A percentile compares a stretch with the other conserved stretches of the same genome.
Conservation (phyloP, 2,888 invertebrate genomes). For the Leptinotarsa haldemani region DNA sequence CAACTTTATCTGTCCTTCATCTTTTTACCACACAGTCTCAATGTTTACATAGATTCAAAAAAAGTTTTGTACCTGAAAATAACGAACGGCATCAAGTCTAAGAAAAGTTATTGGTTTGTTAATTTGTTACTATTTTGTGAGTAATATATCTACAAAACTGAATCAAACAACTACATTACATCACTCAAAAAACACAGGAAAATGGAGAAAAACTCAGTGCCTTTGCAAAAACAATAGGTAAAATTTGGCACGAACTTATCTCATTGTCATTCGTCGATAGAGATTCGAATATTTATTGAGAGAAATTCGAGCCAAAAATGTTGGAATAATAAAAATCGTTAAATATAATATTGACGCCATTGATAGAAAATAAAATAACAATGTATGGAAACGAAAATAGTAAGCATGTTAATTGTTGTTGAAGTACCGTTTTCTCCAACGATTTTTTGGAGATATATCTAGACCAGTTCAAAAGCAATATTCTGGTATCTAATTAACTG, state of each 20-base stretch:
- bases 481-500: neutral
- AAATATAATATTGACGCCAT: neutral
- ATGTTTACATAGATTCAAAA: no score
- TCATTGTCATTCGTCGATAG: neutral
- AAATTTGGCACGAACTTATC: neutral
- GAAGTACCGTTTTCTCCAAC: no score
- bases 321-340: neutral
- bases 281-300: neutral
- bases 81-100: neutral
- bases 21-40: no score
- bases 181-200: slow-evolving; percentile 37
- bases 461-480: neutral
- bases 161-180: slow-evolving; percentile 24
- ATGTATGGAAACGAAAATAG: no score
- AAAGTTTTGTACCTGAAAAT: neutral
- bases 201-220: slow-evolving; percentile 60
- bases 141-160: slow-evolving; percentile 21
- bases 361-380: neutral
- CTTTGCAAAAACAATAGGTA: slow-evolving; percentile 53
- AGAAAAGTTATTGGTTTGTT: neutral
- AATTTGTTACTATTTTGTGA: neutral
- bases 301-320: neutral
- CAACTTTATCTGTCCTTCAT: no score
- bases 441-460: no score
- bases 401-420: no score